A percentile compares a stretch with the other conserved stretches of the same genome.
Conservation (phyloP, 37 sponge, comb jelly and placozoan genomes). For the Hormiphora californensis region DNA sequence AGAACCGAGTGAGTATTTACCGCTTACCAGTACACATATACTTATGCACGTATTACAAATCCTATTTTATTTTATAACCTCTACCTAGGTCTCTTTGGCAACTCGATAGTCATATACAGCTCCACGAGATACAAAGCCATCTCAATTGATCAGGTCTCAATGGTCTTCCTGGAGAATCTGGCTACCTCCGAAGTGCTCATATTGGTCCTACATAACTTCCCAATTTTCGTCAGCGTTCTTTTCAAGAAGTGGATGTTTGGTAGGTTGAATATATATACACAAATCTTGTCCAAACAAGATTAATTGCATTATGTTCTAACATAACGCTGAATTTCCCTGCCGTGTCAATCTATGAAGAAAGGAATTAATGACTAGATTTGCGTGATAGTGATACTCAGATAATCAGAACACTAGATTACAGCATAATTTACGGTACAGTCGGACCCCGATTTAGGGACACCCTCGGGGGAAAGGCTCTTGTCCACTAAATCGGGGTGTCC, state of each 20-base stretch:
- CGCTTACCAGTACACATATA: too few species aligned
- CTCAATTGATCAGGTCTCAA: constrained; percentile 32
- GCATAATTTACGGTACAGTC: too few species aligned
- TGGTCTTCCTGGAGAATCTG: background rate
- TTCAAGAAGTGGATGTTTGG: constrained; percentile 22
- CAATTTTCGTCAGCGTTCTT: background rate
- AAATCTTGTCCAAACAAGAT: background rate
- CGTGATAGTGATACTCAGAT: too few species aligned
- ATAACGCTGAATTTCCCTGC: background rate
- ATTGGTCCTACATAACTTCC: background rate
- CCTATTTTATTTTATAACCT: too few species aligned
- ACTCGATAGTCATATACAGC: constrained; percentile 13
- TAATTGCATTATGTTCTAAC: background rate
- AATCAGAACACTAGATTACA: too few species aligned
- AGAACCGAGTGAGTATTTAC: too few species aligned
- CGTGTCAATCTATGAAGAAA: background rate
- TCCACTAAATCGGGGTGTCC: too few species aligned
- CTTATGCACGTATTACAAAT: too few species aligned
- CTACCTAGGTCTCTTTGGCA: constrained; percentile 4
- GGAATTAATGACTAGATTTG: background rate
- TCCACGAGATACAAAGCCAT: constrained; percentile 35
- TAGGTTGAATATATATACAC: background rate
- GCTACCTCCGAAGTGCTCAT: constrained; percentile 18
- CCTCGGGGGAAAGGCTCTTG: too few species aligned
- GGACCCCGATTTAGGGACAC: too few species aligned